Evolutionary conservation across 2,797 vertebrate genomes (phyloP).

Genomic region (Intellagama lesueurii): DNA sequence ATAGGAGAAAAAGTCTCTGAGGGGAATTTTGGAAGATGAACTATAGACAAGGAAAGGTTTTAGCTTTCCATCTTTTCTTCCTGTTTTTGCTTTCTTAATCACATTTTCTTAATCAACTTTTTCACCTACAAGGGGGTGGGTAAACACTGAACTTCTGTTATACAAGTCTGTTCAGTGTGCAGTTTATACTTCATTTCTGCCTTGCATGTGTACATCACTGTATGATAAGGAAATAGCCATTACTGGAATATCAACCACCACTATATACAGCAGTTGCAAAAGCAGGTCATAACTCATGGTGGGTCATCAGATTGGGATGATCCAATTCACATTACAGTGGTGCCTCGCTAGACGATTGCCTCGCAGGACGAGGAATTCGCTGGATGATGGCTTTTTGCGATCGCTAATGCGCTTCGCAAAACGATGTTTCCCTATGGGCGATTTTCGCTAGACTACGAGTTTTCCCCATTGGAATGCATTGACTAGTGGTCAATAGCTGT

Average conservation of each 20-base stretch:
- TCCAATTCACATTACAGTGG: too few relatives aligned
- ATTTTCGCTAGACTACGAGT: too few relatives aligned
- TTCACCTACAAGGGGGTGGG: neutral
- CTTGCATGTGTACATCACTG: neutral
- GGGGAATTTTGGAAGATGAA: neutral
- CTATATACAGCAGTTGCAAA: neutral
- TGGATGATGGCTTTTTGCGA: too few relatives aligned
- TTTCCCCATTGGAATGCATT: too few relatives aligned
- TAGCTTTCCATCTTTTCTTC: neutral
- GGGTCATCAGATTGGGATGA: too few relatives aligned
- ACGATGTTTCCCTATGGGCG: too few relatives aligned
- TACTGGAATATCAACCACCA: neutral
- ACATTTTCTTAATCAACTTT: neutral
- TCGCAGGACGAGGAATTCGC: too few relatives aligned
- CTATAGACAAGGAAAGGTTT: neutral
- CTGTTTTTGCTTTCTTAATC: neutral
- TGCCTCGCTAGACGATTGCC: too few relatives aligned
- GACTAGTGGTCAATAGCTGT: too few relatives aligned
- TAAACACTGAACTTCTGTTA: too few relatives aligned
- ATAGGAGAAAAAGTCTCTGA: neutral
- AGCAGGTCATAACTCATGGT: too few relatives aligned
- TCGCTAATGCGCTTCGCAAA: too few relatives aligned
- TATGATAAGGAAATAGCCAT: neutral
- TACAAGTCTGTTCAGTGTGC: neutral
- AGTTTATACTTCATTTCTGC: neutral